Percentiles rank a stretch among this genome's conserved stretches.
phyloP scores from a whole-genome alignment of 2,888 invertebrate genomes.

The Periphyllus acericola region DNA sequence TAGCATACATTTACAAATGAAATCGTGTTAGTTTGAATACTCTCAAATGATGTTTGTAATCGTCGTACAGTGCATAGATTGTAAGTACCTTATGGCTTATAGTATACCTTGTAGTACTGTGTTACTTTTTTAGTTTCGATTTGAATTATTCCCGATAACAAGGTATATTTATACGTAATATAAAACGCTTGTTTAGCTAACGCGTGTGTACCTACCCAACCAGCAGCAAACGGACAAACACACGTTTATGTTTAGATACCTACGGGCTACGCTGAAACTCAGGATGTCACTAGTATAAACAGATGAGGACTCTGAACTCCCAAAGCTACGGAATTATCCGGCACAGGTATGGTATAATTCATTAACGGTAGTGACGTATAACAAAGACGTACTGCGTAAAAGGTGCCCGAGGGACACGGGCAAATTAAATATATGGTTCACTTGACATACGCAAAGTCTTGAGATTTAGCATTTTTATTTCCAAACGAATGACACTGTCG shows the following conservation, averaged over 20 bases:
- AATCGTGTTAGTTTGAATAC: too few relatives aligned
- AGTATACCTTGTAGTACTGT: too few relatives aligned
- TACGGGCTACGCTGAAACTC: background rate
- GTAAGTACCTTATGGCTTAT: too few relatives aligned
- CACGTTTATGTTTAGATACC: background rate
- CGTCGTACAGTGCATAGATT: too few relatives aligned
- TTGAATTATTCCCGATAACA: too few relatives aligned
- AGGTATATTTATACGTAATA: too few relatives aligned
- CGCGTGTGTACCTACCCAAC: background rate
- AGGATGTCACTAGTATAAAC: background rate
- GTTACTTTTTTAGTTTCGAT: too few relatives aligned
- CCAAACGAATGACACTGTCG: background rate
- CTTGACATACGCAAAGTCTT: background rate
- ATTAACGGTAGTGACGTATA: conserved; percentile 15
- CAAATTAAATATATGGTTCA: background rate
- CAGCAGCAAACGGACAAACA: background rate
- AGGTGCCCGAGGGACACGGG: background rate
- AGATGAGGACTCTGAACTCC: background rate
- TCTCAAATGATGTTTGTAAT: too few relatives aligned
- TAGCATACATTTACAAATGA: too few relatives aligned
- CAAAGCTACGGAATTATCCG: background rate
- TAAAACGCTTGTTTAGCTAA: too few relatives aligned
- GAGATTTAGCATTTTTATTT: background rate
- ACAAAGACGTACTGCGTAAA: conserved; percentile 25
- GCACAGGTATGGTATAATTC: background rate